Base-by-base conservation (phyloP, 2,797 vertebrate species). In the Momotus momota region DNA sequence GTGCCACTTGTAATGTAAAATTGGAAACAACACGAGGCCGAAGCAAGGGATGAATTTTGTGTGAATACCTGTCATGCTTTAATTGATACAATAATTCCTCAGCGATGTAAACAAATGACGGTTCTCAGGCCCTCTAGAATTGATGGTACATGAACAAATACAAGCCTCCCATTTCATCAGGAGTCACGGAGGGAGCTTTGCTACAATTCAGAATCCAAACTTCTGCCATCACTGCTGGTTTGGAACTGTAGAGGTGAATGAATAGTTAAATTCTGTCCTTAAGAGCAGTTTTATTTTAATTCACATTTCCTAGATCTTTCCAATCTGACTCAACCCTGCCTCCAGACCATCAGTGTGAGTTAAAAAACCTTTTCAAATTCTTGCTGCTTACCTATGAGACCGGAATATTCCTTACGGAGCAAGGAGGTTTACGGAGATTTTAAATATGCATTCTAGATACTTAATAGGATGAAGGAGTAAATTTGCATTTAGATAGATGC, bases 401-500 rank as follows among this genome's bases (percentile, higher is more conserved):
- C 33, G 92, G 72, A 91, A 78, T 65, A 81, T 74, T 94, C 62
- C 89, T 80, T 3, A 20, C 3, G 49, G 35, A 82, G 46, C 60
- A 70, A 85, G 51, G 45, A 81, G 57, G 31, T 73, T 92, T 58
- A 57, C 71, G 52, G 81, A 69, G 51, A 88, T 84, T 94, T 88
- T 55, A 86, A 94, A 66, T 40, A 60, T 61, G 73, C 29, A 67
- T 88, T 90, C 60, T 46, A 61, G 61, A 54, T 52, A 57, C 27
- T 86, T 84, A 64, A 73, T 23, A 73, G 80, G 38, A 81, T 67
- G 86, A 89, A 89, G 80, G 29, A 84, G 71, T 54, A 31, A 66
- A 94, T 93, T 92, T 94, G 64, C 88, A 93, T 95, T 94, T 94
- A 88, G 80, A 81, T 35, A 43, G 91, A 73, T 88, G 60, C 17